phyloP scores from a whole-genome alignment of 2,113 vertebrate species.

The Hipposideros armiger region DNA sequence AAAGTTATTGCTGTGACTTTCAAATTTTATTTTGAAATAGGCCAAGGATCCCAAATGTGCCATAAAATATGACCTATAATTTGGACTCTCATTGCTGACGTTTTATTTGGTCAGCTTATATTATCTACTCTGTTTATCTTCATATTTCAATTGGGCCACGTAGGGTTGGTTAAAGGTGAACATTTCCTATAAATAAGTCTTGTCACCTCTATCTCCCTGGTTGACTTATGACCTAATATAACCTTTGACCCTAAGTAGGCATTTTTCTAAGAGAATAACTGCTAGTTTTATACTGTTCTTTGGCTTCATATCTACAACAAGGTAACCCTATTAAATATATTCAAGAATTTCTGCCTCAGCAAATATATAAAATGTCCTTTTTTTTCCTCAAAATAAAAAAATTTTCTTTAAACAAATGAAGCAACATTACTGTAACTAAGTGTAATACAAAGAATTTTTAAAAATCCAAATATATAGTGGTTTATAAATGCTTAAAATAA shows the following conservation, averaged over 20 bases:
- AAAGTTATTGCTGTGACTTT: slow-evolving; percentile 71
- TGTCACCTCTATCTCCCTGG: slow-evolving; percentile 41
- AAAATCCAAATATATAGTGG: background rate
- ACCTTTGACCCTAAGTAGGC: background rate
- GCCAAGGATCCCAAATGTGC: slow-evolving; percentile 47
- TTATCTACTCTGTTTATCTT: slow-evolving; percentile 70
- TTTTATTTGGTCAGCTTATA: slow-evolving; percentile 70
- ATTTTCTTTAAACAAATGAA: background rate
- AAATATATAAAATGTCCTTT: slow-evolving; percentile 38
- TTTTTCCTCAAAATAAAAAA: slow-evolving; percentile 9
- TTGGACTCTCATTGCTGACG: slow-evolving; percentile 59
- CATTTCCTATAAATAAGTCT: slow-evolving; percentile 59
- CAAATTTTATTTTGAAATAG: slow-evolving; percentile 67
- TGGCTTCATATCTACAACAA: slow-evolving; percentile 18
- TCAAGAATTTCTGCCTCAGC: background rate
- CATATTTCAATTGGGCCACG: background rate
- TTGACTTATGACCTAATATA: slow-evolving; percentile 63
- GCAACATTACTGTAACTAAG: background rate
- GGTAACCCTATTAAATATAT: background rate
- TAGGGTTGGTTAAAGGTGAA: slow-evolving; percentile 59
- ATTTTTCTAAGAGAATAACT: slow-evolving; percentile 32
- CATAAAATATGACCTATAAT: slow-evolving; percentile 66
- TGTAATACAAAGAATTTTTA: background rate
- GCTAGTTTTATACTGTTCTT: background rate
- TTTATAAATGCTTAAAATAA: background rate